Evolutionary conservation across 1,140 invertebrate species (phyloP), one percentile per base, ranked within the genome.

Genomic region (Drosophila nannoptera): DNA sequence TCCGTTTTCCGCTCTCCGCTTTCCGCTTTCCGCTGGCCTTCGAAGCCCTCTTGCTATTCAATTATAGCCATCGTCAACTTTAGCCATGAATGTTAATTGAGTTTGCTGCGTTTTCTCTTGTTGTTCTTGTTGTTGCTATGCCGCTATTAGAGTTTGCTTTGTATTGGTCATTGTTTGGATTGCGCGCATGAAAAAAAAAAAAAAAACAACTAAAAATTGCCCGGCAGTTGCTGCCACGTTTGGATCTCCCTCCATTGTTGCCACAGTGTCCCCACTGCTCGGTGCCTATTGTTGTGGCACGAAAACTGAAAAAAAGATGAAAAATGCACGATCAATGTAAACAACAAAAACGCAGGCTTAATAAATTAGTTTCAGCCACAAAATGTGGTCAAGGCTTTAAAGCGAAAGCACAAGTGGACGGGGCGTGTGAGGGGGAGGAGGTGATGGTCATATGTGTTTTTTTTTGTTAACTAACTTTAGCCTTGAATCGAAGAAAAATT

Each of bases 41-140:
- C 35, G 32, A 54, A 33, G 48, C 4, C 48, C 46, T 49, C 49
- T 40, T 60, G 50, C 66, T 40, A 72, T 82, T 78, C 60, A 82
- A 75, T 75, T 83, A 72, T 54, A 46, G 60, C 42, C 48, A 67
- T 54, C 72, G 58, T 66, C 69, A 83, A 75, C 67, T 82, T 82
- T 82, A 36, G 45, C 56, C 67, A 82, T 82, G 80, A 82, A 83
- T 83, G 78, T 65, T 78, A 82, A 82, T 82, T 82, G 75, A 83
- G 78, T 82, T 82, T 68, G 36, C 16, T 31, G 65, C 22, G 45
- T 56, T 67, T 54, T 45, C 22, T 54, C 29, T 48, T 62, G 49
- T 66, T 71, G 46, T 33, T 55, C 33, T 63, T 69, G 46, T 54
- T 73, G 36, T 29, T 53, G 38, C 62, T 40, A 49, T 67, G 50